Percentiles rank a stretch among this genome's conserved stretches.
These are phyloP conservation scores for Yponomeuta sedellus DNA, from an alignment of 2,888 invertebrate genomes.

Conservation along the genomic window DNA sequence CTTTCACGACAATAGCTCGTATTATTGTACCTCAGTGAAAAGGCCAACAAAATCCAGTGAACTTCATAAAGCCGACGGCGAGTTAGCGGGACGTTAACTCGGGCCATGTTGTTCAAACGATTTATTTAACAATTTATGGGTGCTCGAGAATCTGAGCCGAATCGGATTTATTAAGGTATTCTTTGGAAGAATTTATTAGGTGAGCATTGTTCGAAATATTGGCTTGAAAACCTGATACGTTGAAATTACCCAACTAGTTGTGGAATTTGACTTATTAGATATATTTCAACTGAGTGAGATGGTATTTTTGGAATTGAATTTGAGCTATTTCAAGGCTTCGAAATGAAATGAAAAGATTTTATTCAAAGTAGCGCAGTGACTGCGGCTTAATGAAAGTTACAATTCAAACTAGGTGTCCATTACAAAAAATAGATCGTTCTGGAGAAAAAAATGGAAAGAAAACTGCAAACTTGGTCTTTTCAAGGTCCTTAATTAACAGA, in stretches of 20 bases:
- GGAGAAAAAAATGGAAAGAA: too few relatives aligned
- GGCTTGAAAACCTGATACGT: neutral
- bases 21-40: neutral
- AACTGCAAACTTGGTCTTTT: too few relatives aligned
- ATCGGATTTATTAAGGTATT: conserved; percentile 65
- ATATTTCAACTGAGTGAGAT: neutral
- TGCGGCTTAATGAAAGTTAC: too few relatives aligned
- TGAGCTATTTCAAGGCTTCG: neutral
- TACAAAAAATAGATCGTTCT: too few relatives aligned
- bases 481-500: too few relatives aligned
- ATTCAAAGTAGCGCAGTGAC: too few relatives aligned
- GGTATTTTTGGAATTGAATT: neutral
- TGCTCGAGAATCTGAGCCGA: conserved; percentile 59
- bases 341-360: too few relatives aligned
- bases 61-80: neutral
- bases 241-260: neutral
- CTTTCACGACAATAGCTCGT: too few relatives aligned
- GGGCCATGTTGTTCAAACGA: conserved; percentile 51
- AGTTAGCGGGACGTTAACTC: conserved; percentile 36
- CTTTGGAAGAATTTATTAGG: conserved; percentile 58
- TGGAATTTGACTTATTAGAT: neutral
- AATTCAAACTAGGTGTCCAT: too few relatives aligned
- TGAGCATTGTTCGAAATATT: conserved; percentile 18
- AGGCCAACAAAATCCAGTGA: neutral
- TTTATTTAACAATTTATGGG: conserved; percentile 69